These are phyloP conservation scores for Thomomys bottae DNA, from an alignment of 2,113 vertebrate species.

Conservation along the genomic window DNA sequence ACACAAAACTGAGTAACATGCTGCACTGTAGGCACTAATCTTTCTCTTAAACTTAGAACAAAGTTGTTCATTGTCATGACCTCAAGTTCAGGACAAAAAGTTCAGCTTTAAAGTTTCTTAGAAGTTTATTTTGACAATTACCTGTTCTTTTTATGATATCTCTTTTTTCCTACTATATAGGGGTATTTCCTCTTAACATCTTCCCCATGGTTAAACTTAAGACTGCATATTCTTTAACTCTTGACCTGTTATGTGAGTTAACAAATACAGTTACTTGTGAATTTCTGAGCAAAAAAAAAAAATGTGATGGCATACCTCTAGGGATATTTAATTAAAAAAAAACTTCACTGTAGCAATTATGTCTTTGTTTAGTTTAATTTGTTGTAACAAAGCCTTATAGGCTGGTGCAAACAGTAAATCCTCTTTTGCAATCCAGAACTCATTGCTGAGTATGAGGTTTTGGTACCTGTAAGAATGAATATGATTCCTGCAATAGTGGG, in stretches of 20 bases:
- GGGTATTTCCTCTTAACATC: not conserved
- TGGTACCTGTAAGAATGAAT: too few species aligned
- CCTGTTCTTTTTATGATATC: not conserved
- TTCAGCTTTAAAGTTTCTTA: not conserved
- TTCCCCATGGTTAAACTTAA: not conserved
- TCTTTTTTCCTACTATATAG: not conserved
- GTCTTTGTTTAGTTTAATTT: too few species aligned
- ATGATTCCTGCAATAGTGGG: too few species aligned
- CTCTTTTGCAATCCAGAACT: too few species aligned
- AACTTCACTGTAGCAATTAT: not conserved
- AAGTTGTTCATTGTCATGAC: not conserved
- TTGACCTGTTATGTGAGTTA: not conserved
- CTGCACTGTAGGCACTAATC: not conserved
- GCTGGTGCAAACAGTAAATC: too few species aligned
- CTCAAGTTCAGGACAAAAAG: not conserved
- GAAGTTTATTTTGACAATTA: not conserved
- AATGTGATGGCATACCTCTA: not conserved
- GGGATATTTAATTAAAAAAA: not conserved
- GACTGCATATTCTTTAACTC: not conserved
- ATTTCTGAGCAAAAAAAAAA: not conserved
- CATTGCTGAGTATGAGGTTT: too few species aligned
- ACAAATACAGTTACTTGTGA: not conserved
- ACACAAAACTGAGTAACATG: too few species aligned
- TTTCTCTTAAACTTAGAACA: not conserved
- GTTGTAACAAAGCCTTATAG: too few species aligned